Conservation (phyloP, 1,140 invertebrate genomes). For the Marisa cornuarietis region DNA sequence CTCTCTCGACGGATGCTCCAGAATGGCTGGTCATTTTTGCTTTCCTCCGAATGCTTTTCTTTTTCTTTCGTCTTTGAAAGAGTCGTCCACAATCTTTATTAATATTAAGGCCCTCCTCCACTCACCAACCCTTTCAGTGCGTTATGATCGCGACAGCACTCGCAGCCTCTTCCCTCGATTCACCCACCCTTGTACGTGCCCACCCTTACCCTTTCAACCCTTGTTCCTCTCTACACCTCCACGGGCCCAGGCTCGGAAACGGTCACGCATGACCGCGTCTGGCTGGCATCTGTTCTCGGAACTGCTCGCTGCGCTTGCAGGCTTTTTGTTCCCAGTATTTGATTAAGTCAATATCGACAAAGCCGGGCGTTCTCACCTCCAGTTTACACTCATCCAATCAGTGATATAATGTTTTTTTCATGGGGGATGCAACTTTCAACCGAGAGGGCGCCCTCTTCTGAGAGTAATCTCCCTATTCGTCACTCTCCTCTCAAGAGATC, state of each 20-base stretch:
- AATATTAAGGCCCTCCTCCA: neutral
- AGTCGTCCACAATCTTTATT: no score
- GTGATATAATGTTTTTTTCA: neutral
- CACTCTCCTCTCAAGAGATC: neutral
- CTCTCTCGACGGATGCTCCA: neutral
- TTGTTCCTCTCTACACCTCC: neutral
- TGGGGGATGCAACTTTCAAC: neutral
- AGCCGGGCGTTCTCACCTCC: neutral
- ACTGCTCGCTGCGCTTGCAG: no score
- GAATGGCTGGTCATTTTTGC: neutral
- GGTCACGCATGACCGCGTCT: neutral
- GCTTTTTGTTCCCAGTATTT: no score
- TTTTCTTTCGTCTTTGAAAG: no score
- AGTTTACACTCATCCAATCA: constrained; percentile 6
- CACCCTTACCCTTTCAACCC: neutral
- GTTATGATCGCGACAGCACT: neutral
- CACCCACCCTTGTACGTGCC: neutral
- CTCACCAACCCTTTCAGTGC: neutral
- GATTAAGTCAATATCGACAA: no score
- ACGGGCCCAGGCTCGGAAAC: neutral
- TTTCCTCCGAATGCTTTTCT: neutral
- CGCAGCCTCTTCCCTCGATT: neutral
- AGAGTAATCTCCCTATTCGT: constrained; percentile 5
- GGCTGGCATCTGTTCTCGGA: no score
- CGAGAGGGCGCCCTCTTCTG: neutral